A percentile compares a stretch with the other conserved stretches of the same genome.
These are phyloP conservation scores for Moxostoma hubbsi DNA, from an alignment of 2,797 vertebrate genomes.

Conservation along the genomic window DNA sequence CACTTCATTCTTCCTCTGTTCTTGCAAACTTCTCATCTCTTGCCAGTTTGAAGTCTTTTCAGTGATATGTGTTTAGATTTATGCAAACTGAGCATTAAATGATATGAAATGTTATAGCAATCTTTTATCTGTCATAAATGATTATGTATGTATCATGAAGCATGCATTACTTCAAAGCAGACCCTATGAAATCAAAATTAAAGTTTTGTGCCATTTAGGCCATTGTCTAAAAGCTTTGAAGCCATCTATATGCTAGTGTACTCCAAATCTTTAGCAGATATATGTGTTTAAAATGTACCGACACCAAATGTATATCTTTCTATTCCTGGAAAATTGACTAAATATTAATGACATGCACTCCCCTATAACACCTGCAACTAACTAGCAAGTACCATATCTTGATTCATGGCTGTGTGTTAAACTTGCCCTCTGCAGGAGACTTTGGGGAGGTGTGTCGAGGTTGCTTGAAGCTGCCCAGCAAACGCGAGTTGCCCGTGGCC, in stretches of 20 bases:
- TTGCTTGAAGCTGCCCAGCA: constrained; percentile 90
- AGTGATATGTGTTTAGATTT: background rate
- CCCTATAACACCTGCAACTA: too few relatives aligned
- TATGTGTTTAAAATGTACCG: too few relatives aligned
- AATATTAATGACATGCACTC: too few relatives aligned
- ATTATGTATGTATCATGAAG: background rate
- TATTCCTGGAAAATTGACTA: too few relatives aligned
- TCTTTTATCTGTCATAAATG: background rate
- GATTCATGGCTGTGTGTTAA: background rate
- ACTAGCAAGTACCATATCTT: too few relatives aligned
- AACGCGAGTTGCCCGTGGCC: constrained; percentile 88
- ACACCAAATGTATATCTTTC: too few relatives aligned
- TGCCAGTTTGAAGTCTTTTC: background rate
- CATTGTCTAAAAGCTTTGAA: too few relatives aligned
- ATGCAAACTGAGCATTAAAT: background rate
- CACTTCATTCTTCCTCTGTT: background rate
- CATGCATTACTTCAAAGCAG: too few relatives aligned
- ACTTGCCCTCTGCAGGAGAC: constrained; percentile 77
- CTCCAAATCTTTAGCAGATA: too few relatives aligned
- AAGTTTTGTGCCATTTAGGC: too few relatives aligned
- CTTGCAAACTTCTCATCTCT: background rate
- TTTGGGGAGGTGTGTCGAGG: constrained; percentile 91
- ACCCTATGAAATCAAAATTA: background rate
- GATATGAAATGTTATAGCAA: too few relatives aligned
- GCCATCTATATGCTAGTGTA: too few relatives aligned